Percentiles rank a stretch among this genome's conserved stretches.
Conservation (phyloP, 2,797 vertebrate species). For the Oryzias dopingdopingensis region DNA sequence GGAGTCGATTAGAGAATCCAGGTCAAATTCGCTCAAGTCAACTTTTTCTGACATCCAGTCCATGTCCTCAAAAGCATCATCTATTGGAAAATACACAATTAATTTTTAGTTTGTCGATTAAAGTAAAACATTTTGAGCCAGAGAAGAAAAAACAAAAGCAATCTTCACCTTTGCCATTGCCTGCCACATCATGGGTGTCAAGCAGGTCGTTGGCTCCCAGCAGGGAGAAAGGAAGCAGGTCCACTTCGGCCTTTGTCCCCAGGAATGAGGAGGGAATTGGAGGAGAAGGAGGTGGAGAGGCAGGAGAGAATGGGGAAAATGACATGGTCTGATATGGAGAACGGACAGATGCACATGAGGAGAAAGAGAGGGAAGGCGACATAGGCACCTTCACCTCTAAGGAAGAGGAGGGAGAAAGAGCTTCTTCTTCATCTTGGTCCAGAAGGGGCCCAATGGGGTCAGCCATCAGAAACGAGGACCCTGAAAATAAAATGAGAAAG, state of each 20-base stretch:
- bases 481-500: constrained; percentile 38
- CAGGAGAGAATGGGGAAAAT: constrained; percentile 45
- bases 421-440: constrained; percentile 82
- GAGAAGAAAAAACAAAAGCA: no score
- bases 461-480: constrained; percentile 93
- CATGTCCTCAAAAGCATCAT: constrained; percentile 89
- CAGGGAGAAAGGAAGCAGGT: constrained; percentile 65
- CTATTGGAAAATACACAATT: constrained; percentile 56
- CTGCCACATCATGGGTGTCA: constrained; percentile 41
- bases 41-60: constrained; percentile 98
- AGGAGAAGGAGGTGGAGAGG: constrained; percentile 57
- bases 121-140: no score
- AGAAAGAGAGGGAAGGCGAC: constrained; percentile 69
- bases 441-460: constrained; percentile 85
- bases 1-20: constrained; percentile 86
- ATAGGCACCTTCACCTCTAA: constrained; percentile 66
- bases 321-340: constrained; percentile 60
- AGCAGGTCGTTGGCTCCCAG: constrained; percentile 59
- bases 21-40: constrained; percentile 89
- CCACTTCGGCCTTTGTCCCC: constrained; percentile 60
- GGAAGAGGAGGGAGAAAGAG: constrained; percentile 72
- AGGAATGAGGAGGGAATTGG: constrained; percentile 54
- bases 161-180: constrained; percentile 65
- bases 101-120: background rate
- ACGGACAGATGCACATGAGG: constrained; percentile 49